Base-by-base conservation (phyloP, 2,797 vertebrate species). In the Apogon talboti region DNA sequence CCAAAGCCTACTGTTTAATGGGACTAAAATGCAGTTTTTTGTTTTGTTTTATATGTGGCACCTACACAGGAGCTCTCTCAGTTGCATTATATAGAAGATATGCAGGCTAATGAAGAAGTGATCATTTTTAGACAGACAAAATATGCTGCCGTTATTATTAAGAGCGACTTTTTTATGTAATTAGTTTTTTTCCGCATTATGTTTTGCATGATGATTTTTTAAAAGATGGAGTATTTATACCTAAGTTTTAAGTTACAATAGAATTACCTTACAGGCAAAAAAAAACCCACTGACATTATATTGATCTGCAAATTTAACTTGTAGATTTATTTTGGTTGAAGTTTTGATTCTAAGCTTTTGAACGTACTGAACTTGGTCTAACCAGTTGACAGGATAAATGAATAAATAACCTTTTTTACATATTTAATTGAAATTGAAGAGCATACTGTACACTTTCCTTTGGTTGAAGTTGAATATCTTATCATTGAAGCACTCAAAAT, bases 1-100 rank as follows among this genome's bases (percentile, higher is more conserved):
- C 78, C 68, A 83, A 82, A 83, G 70, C 82, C 51, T 66, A 62
- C 58, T 56, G 46, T 82, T 87, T 68, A 56, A 75, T 66, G 57
- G 64, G 58, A 85, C 58, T 61, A 61, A 77, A 58, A 70, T 43
- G 68, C 51, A 61, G n/a, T 55, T 60, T 66, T 46, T 84, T 61
- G 35, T 67, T 74, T 37, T 83, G 76, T 83, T 86, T 79, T 76
- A 66, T 78, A 74, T 69, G 67, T 68, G 44, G 11, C 77, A 80
- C 61, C 19, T 76, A 21, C 64, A 71, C 77, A 66, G 55, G 71
- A 71, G 51, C 51, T 54, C 59, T 75, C 58, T 58, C 33, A 10
- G 33, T 44, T 0, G 21, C 65, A 47, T 66, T 48, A 47, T 71
- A 78, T 38, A 69, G 47, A 65, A 66, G 28, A 53, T 55, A 11